These are phyloP conservation scores for Rhogogaster chlorosoma DNA, from an alignment of 2,888 invertebrate genomes.

Conservation along the genomic window DNA sequence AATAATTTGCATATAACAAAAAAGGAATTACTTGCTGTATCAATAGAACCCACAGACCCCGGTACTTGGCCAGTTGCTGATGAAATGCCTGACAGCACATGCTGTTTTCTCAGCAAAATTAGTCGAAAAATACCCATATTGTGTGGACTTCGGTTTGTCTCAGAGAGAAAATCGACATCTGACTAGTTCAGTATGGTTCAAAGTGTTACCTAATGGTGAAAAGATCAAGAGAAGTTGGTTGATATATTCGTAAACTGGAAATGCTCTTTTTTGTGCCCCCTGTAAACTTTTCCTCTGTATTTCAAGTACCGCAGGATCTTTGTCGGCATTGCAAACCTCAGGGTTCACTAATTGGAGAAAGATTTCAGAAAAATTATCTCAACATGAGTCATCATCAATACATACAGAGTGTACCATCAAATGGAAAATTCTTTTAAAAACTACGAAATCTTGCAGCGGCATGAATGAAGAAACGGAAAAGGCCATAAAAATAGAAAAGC, in stretches of 20 bases:
- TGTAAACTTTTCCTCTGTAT: conserved; percentile 59
- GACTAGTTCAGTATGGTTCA: conserved; percentile 62
- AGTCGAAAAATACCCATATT: conserved; percentile 61
- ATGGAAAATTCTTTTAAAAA: conserved; percentile 60
- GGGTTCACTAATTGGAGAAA: conserved; percentile 60
- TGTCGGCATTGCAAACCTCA: conserved; percentile 55
- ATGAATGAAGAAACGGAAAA: conserved; percentile 1
- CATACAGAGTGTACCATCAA: conserved; percentile 59
- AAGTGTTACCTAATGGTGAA: conserved; percentile 60
- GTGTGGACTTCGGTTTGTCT: conserved; percentile 59
- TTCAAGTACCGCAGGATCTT: conserved; percentile 56
- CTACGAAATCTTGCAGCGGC: conserved; percentile 59
- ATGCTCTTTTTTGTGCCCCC: conserved; percentile 59
- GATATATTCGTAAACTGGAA: conserved; percentile 61
- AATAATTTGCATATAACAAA: neutral
- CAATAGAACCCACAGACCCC: neutral
- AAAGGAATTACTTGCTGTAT: neutral
- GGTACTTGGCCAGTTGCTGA: conserved; percentile 20
- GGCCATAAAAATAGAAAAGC: conserved; percentile 52
- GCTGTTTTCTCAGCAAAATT: conserved; percentile 43
- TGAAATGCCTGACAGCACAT: neutral
- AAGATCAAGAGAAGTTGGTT: conserved; percentile 62
- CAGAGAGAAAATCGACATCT: conserved; percentile 60
- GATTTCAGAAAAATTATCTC: conserved; percentile 58
- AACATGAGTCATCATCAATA: conserved; percentile 59